These are phyloP conservation scores for Xiphophorus couchianus DNA, from an alignment of 2,113 vertebrate species.

Conservation along the genomic window DNA sequence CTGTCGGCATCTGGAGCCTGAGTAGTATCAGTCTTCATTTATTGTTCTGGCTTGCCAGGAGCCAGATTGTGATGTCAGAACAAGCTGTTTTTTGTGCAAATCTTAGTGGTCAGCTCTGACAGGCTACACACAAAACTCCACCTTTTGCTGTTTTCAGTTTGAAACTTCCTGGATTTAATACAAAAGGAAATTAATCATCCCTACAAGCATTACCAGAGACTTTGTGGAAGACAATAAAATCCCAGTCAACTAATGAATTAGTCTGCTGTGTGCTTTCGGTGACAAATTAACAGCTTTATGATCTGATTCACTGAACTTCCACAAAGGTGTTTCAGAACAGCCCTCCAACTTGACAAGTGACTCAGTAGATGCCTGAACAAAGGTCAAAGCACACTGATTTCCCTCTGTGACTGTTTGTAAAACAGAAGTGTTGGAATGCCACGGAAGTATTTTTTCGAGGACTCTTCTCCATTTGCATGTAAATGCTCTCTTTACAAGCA, in stretches of 20 bases:
- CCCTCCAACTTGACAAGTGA: not conserved
- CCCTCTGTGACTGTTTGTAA: not conserved
- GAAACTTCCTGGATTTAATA: not conserved
- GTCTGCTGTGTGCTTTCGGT: not conserved
- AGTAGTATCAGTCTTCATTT: no score
- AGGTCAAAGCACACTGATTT: constrained; percentile 20
- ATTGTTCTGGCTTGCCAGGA: no score
- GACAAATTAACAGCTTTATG: not conserved
- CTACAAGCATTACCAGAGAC: not conserved
- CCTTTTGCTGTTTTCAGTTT: not conserved
- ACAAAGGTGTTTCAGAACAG: not conserved
- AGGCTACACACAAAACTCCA: not conserved
- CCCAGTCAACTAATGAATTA: not conserved
- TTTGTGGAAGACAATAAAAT: not conserved
- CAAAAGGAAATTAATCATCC: not conserved
- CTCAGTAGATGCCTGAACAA: constrained; percentile 4
- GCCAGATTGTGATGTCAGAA: no score
- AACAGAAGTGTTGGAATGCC: constrained; percentile 6
- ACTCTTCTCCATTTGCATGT: constrained; percentile 8
- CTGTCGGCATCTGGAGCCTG: no score
- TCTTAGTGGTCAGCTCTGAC: not conserved
- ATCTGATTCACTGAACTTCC: not conserved
- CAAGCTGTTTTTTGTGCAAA: no score
- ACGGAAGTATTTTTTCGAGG: not conserved
- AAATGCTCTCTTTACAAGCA: not conserved